Evolutionary conservation across 2,113 vertebrate species (phyloP), one percentile per base, ranked within the genome.

Genomic region (Sinocyclocheilus anophthalmus): DNA sequence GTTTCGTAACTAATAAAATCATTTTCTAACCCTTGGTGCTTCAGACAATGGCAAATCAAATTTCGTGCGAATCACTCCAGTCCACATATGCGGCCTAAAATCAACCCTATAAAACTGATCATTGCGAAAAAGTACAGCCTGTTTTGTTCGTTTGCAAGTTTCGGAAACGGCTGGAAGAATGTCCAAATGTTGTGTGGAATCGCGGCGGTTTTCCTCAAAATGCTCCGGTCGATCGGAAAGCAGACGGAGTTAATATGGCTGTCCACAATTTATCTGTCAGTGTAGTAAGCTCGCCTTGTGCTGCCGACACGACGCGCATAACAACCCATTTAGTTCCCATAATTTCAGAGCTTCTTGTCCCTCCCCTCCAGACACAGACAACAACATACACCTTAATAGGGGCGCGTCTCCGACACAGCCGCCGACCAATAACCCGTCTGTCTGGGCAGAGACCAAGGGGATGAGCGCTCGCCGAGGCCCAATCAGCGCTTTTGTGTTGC

Each of bases 401-500:
- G 92, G 92, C 92, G 92, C 91, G 91, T 92, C 92, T 91, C 91
- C 91, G 89, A 92, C 90, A 90, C 88, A 85, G 83, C 67, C 87
- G 69, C 76, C 57, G 92, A 85, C 94, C 94, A 95, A 95, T 94
- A 88, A 92, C 90, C 88, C 69, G 84, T 37, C 79, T 91, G 92
- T 93, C 90, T 94, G 93, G 89, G 88, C 87, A 89, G 87, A 90
- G 88, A 90, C 87, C 89, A 88, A 93, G 91, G 89, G 90, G 93
- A 91, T 84, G 93, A 94, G 81, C 88, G 93, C 90, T 90, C 89
- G 92, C 26, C 85, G 90, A 92, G 94, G 94, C 93, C 95, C 95
- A 96, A 95, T 95, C 93, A 94, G 91, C 91, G 91, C 90, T 80
- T 94, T 93, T 95, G 95, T 95, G 94, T 92, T 94, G 94, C 92